Base-by-base conservation (phyloP, 2,888 invertebrate genomes). In the Onthophagus sagittarius region DNA sequence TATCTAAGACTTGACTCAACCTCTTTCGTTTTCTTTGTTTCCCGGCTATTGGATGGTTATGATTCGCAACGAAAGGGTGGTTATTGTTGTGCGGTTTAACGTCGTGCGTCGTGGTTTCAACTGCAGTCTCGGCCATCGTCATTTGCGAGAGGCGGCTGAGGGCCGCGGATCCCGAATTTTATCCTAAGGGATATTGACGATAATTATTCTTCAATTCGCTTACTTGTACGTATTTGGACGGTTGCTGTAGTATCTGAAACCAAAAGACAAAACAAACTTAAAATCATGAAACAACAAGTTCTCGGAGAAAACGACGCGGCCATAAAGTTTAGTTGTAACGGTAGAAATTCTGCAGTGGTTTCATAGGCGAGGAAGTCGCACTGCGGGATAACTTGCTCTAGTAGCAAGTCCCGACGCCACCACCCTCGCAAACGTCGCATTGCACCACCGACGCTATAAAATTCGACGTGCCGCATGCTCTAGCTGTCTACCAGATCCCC, bases 1-100 rank as follows among this genome's bases (percentile, higher is more conserved):
- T 94, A 82, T 95, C 94, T 75, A 96, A 87, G 15, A 96, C 92
- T 76, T 92, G 93, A 72, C 93, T 94, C 14, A 95, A 88, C 63
- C 95, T 89, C 83, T 94, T 92, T 77, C 94, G 89, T 84, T 95
- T 95, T 77, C 92, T 88, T 78, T 91, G 90, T 82, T 92, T 92
- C 79, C 90, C 87, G 14, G 64, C 64, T 85, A 89, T 88, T 76
- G 85, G 84, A 67, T 88, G 86, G 79, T 90, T 90, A 76, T 90
- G 88, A 79, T 90, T 90, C 76, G 89, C 87, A 75, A 88, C 88
- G 76, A 88, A 87, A 71, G 89, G 89, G 83, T 90, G 89, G 82
- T 90, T 88, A 82, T 88, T 89, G 76, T 87, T 88, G 75, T 84
- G 83, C 75, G 84, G 76, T 77, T 84, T 87, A 13, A n/a, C 32